These are phyloP conservation scores for Heliconius sara DNA, from an alignment of 2,888 invertebrate species.

Conservation along the genomic window DNA sequence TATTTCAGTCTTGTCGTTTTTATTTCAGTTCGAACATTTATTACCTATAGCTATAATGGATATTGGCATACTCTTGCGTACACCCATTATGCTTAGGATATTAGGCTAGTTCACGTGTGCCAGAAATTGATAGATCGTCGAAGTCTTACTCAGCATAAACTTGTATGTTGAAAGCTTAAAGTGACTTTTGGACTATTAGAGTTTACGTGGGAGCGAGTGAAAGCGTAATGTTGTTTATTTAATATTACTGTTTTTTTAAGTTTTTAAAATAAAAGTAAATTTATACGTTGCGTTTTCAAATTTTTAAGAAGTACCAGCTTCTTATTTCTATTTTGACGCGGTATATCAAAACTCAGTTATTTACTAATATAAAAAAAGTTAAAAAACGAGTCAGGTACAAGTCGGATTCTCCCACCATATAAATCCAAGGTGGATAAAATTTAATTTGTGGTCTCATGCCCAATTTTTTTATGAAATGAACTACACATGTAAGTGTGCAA, in stretches of 20 bases:
- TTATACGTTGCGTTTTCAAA: neutral
- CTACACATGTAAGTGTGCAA: neutral
- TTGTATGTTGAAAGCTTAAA: conserved; percentile 18
- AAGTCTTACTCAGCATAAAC: conserved; percentile 38
- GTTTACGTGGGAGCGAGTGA: neutral
- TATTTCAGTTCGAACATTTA: conserved; percentile 38
- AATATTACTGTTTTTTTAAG: neutral
- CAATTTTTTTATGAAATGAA: neutral
- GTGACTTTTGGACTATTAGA: conserved; percentile 22
- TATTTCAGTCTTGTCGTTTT: conserved; percentile 30
- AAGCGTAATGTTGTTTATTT: neutral
- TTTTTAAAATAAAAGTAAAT: neutral
- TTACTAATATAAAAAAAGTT: neutral
- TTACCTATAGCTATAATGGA: conserved; percentile 40
- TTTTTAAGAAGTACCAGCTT: neutral
- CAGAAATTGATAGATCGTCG: conserved; percentile 40
- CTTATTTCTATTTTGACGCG: too few relatives aligned
- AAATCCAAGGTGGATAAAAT: neutral
- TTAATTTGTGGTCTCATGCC: neutral
- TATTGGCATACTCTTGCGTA: conserved; percentile 40
- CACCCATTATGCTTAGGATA: conserved; percentile 35
- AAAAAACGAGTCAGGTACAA: neutral
- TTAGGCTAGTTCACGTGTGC: conserved; percentile 35
- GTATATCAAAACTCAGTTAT: neutral
- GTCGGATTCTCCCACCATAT: neutral